Evolutionary conservation across 2,113 vertebrate genomes (phyloP), one percentile per base, ranked within the genome.

Genomic region (Protobothrops flavoviridis): DNA sequence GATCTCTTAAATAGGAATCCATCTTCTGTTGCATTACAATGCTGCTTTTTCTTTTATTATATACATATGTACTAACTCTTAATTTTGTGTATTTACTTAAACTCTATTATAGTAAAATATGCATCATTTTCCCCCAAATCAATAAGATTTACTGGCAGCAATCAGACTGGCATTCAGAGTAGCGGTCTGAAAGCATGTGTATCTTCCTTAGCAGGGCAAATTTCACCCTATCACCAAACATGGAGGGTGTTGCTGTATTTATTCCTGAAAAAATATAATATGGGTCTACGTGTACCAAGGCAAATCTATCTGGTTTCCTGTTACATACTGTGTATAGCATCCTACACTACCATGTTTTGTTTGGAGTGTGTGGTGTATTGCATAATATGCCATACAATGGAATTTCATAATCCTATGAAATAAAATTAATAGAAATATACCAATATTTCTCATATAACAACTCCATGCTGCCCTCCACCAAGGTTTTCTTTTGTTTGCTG

Each of bases 101-200:
- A 98, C 97, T 98, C 97, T 98, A 97, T 91, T 97, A 97, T 98
- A 98, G 97, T 98, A 98, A 98, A 98, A 98, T 98, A 98, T 97
- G 98, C 95, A 97, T 96, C 94, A 96, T 96, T 97, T 98, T 96
- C 21, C 55, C 88, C 90, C 87, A 74, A 92, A 96, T 95, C 93
- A 94, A 89, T 97, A 97, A 96, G 96, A 97, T 95, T 97, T 96
- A 95, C 97, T 97, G 97, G 97, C 97, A 85, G 97, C 95, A 92
- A 95, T 96, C 94, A 87, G 96, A 96, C 93, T 87, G 96, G 97
- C 96, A 95, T 96, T 97, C 96, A 53, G 92, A 95, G 96, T 94
- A 94, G 93, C 89, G 56, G 85, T 48, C 93, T 94, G 96, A 96
- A 96, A 96, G 96, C 95, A 94, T 96, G 89, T 17, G 93, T 95